phyloP scores from a whole-genome alignment of 2,888 invertebrate species.

The Drosophila limbata region DNA sequence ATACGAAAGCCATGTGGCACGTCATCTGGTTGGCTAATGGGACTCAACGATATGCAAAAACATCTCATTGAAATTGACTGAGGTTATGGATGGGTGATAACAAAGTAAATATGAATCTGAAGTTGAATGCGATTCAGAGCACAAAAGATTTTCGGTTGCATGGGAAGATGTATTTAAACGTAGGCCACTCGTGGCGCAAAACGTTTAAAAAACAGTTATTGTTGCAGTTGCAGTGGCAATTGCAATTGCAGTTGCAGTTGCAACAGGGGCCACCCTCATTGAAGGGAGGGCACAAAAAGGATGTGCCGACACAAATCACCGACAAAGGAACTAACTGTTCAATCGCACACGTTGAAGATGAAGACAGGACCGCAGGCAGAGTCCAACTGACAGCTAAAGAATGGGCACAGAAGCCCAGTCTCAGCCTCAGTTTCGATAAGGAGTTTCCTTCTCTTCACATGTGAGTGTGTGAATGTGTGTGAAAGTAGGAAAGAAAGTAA shows the following conservation, averaged over 20 bases:
- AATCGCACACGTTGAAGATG: constrained; percentile 77
- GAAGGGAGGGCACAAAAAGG: constrained; percentile 50
- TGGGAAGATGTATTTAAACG: constrained; percentile 4
- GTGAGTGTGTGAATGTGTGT: constrained; percentile 47
- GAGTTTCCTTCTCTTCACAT: constrained; percentile 18
- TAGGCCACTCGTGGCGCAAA: constrained; percentile 73
- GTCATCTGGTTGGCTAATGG: constrained; percentile 56
- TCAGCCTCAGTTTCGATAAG: constrained; percentile 50
- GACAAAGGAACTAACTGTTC: constrained; percentile 78
- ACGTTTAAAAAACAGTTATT: constrained; percentile 67
- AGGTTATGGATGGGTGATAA: constrained; percentile 57
- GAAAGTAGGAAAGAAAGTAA: constrained; percentile 65
- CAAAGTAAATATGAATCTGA: constrained; percentile 28
- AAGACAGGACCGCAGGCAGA: constrained; percentile 61
- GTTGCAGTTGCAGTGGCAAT: constrained; percentile 59
- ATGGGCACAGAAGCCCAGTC: constrained; percentile 59
- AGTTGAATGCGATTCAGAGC: constrained; percentile 8
- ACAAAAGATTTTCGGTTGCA: constrained; percentile 5
- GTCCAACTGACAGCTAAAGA: constrained; percentile 75
- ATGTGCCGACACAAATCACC: constrained; percentile 74
- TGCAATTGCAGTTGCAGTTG: constrained; percentile 37
- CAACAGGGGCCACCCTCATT: constrained; percentile 70
- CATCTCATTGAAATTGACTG: constrained; percentile 43
- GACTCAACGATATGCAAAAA: constrained; percentile 59
- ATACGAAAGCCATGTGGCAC: constrained; percentile 59